Evolutionary conservation across 2,888 invertebrate genomes (phyloP), one percentile per base, ranked within the genome.

Genomic region (Drosophila fungiperda): DNA sequence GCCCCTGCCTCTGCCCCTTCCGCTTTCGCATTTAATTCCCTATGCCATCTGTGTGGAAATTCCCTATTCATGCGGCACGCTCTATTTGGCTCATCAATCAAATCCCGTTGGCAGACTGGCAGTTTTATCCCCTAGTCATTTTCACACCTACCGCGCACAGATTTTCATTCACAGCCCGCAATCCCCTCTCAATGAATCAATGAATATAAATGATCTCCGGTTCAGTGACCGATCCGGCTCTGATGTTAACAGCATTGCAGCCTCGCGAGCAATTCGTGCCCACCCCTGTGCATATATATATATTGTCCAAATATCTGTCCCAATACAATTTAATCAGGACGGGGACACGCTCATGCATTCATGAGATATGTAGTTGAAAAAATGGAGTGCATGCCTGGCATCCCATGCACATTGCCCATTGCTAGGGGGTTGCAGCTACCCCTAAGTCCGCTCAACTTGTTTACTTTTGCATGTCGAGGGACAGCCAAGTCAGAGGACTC

Each of bases 11-110:
- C 29, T 29, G 5, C 29, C 29, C 20, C 32, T 32, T 42, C 11
- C 29, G 29, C 29, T 8, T 15, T 29, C 17, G 6, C 7, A 29
- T 23, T 48, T 17, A 20, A 15, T 40, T 12, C 29, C 38, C 50
- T 42, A 53, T 52, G 36, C 69, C 72, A 71, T 60, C 86, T 78
- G 82, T 57, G 49, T 32, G 32, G 6, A 60, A 83, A 83, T 78
- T 59, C 78, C 83, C 81, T 80, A 86, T 83, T 84, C 73, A 86
- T 86, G 67, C 67, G 68, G 84, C 84, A 84, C 84, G 84, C 87
- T 86, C 83, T 88, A 86, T 84, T 83, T 77, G 71, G 67, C 75
- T 82, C 83, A 83, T 83, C 83, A 83, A 83, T 83, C 83, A 83
- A 87, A 77, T 64, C 40, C 57, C 62, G 48, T 68, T 70, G 78